Evolutionary conservation across 2,888 invertebrate species (phyloP).

Genomic region (Torymus auratus): DNA sequence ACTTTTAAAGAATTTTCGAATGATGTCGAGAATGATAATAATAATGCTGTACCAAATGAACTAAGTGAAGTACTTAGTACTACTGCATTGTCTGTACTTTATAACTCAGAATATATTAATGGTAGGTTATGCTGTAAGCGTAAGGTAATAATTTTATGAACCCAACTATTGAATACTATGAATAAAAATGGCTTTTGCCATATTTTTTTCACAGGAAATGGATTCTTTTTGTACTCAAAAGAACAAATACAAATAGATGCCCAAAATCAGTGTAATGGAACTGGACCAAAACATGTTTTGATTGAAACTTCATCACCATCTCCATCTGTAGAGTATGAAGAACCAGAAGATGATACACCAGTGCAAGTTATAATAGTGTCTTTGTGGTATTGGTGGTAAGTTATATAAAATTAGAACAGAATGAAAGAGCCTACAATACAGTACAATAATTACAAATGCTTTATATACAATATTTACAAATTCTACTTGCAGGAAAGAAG

Average conservation of each 20-base stretch:
- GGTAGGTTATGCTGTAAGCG: conserved; percentile 75
- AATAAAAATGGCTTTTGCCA: not conserved
- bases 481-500: conserved; percentile 82
- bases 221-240: conserved; percentile 86
- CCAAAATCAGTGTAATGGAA: conserved; percentile 75
- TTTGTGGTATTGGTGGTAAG: conserved; percentile 87
- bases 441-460: not conserved
- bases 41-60: conserved; percentile 41
- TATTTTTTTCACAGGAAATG: conserved; percentile 80
- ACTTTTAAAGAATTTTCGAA: conserved; percentile 59
- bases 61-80: conserved; percentile 75
- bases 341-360: conserved; percentile 80
- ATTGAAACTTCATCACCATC: conserved; percentile 64
- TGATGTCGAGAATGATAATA: conserved; percentile 54
- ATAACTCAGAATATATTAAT: conserved; percentile 84
- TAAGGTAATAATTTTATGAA: conserved; percentile 18
- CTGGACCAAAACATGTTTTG: conserved; percentile 56
- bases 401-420: conserved; percentile 3
- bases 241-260: conserved; percentile 78
- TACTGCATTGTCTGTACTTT: conserved; percentile 85
- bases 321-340: conserved; percentile 57
- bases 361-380: conserved; percentile 85
- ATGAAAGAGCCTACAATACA: too few relatives aligned
- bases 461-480: not conserved
- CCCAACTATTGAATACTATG: not conserved